Conservation (phyloP, 2,797 vertebrate genomes). For the Ctenosaura bakeri region DNA sequence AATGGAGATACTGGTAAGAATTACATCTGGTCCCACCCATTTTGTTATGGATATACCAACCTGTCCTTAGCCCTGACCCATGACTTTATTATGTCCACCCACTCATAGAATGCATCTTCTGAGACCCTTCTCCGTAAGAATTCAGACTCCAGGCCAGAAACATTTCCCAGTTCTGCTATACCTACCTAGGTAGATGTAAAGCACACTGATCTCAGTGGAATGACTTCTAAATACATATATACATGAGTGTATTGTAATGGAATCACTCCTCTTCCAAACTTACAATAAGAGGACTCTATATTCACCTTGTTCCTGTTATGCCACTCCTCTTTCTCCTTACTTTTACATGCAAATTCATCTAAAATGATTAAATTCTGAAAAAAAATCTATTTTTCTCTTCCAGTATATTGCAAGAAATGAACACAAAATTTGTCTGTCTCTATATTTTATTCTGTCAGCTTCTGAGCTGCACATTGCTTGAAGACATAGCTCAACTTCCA, state of each 20-base stretch:
- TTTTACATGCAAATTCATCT: too few relatives aligned
- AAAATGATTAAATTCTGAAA: not conserved
- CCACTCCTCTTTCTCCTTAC: not conserved
- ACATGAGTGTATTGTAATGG: not conserved
- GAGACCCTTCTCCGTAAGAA: not conserved
- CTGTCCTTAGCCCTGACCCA: not conserved
- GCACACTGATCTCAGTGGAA: not conserved
- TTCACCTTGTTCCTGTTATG: not conserved
- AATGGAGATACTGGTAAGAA: not conserved
- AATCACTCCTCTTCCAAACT: not conserved
- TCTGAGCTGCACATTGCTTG: not conserved
- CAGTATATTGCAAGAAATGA: not conserved
- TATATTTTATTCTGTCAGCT: not conserved
- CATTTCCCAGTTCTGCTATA: too few relatives aligned
- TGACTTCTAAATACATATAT: not conserved
- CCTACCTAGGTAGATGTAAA: not conserved
- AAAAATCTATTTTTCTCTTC: not conserved
- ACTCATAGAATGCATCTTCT: not conserved
- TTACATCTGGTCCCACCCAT: not conserved
- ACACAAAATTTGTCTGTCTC: not conserved
- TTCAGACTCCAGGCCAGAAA: not conserved
- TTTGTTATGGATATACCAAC: not conserved
- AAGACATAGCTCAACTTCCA: not conserved
- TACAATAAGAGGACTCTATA: not conserved
- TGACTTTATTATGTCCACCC: not conserved